Conservation (phyloP, 2,797 vertebrate genomes). For the Myotis vivesi region DNA sequence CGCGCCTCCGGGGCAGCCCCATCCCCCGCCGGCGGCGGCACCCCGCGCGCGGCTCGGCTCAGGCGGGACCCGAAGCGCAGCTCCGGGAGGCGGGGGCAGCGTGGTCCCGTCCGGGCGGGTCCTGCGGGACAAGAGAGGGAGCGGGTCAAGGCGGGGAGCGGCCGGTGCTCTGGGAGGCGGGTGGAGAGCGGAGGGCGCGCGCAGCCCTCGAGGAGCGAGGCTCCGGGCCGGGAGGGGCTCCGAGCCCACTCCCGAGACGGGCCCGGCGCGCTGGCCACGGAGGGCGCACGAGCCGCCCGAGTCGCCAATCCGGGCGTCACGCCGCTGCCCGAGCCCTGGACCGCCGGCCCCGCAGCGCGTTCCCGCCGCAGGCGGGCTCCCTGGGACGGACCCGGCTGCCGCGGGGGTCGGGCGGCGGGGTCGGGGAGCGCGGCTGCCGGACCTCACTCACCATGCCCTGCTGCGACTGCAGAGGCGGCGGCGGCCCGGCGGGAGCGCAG, state of each 20-base stretch:
- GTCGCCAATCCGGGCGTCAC: background rate
- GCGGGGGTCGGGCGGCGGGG: conserved; percentile 9
- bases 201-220: conserved; percentile 57
- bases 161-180: background rate
- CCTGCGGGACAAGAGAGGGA: conserved; percentile 68
- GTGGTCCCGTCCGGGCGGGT: conserved; percentile 70
- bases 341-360: background rate
- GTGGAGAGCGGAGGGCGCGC: background rate
- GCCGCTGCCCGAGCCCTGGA: background rate
- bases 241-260: background rate
- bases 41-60: conserved; percentile 63
- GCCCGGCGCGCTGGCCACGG: background rate
- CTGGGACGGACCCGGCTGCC: background rate
- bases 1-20: conserved; percentile 59
- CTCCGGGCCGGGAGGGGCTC: background rate
- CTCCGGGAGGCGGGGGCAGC: conserved; percentile 23
- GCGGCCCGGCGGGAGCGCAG: conserved; percentile 47
- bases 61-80: conserved; percentile 57
- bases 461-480: conserved; percentile 68
- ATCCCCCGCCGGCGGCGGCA: conserved; percentile 67
- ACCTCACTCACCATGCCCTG: conserved; percentile 72
- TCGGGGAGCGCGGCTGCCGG: background rate
- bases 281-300: conserved; percentile 38
- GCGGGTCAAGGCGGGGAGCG: conserved; percentile 50
- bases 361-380: conserved; percentile 2